phyloP scores from a whole-genome alignment of 2,888 invertebrate genomes.

The Ormia ochracea region DNA sequence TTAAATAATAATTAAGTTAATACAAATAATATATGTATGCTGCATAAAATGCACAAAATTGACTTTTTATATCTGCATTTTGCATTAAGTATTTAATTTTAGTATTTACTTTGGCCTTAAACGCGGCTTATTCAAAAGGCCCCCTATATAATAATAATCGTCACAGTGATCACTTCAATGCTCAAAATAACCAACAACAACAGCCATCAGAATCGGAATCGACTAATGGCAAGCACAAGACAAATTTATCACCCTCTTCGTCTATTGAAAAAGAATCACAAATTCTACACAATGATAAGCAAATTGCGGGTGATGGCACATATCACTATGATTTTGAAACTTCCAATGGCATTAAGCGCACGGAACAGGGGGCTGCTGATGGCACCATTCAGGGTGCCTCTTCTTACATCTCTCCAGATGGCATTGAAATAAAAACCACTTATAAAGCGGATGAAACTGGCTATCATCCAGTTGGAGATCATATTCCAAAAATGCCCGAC shows the following conservation, averaged over 20 bases:
- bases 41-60: background rate
- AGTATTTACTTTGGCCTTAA: conserved; percentile 43
- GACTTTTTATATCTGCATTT: background rate
- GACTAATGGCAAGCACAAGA: conserved; percentile 18
- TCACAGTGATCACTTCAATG: background rate
- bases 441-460: conserved; percentile 72
- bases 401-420: conserved; percentile 71
- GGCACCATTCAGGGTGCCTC: conserved; percentile 67
- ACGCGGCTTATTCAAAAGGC: conserved; percentile 38
- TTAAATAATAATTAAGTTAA: conserved; percentile 1
- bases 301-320: conserved; percentile 67
- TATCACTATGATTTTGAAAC: conserved; percentile 71
- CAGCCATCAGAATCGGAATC: background rate
- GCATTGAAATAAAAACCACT: conserved; percentile 66
- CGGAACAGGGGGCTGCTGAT: conserved; percentile 67
- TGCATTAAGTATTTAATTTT: conserved; percentile 47
- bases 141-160: conserved; percentile 16
- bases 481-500: conserved; percentile 71
- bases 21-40: background rate
- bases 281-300: conserved; percentile 66
- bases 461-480: conserved; percentile 71
- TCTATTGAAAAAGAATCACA: conserved; percentile 66
- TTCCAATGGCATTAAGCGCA: conserved; percentile 69
- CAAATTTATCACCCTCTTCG: background rate
- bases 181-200: conserved; percentile 12